These are phyloP conservation scores for Pagrus major DNA, from an alignment of 2,113 vertebrate genomes.

Conservation along the genomic window DNA sequence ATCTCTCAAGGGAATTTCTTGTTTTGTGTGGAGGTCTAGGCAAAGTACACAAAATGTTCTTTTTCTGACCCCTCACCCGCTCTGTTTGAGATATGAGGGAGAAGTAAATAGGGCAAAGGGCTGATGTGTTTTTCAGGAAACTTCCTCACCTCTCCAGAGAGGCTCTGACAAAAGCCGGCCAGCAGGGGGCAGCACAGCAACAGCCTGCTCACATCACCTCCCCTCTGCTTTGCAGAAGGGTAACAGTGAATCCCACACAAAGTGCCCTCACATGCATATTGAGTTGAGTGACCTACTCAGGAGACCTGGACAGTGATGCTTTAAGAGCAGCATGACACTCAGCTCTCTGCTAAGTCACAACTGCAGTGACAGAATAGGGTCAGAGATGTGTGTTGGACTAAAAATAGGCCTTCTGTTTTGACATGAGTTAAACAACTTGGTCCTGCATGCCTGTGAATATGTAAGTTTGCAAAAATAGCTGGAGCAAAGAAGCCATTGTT, in stretches of 20 bases:
- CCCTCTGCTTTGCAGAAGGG: background rate
- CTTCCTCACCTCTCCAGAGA: background rate
- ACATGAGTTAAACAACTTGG: slow-evolving; percentile 38
- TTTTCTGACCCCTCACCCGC: slow-evolving; percentile 44
- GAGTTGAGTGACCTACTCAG: slow-evolving; percentile 64
- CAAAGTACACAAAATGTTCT: slow-evolving; percentile 38
- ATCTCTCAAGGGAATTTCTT: slow-evolving; percentile 17
- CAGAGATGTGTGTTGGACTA: slow-evolving; percentile 61
- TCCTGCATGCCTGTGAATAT: background rate
- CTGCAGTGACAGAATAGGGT: slow-evolving; percentile 75
- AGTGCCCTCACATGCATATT: slow-evolving; percentile 37
- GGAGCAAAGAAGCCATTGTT: background rate
- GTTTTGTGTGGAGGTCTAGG: slow-evolving; percentile 22
- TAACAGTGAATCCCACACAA: slow-evolving; percentile 3
- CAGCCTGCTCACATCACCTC: background rate
- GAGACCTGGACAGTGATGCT: slow-evolving; percentile 73
- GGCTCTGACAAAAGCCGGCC: slow-evolving; percentile 6
- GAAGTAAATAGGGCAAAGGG: slow-evolving; percentile 66
- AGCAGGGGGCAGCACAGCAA: slow-evolving; percentile 72
- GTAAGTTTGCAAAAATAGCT: slow-evolving; percentile 15
- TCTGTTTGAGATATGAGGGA: slow-evolving; percentile 43
- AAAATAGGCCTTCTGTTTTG: slow-evolving; percentile 69
- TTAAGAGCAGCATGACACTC: slow-evolving; percentile 50
- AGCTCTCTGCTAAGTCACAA: slow-evolving; percentile 51
- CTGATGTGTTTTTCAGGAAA: slow-evolving; percentile 15